phyloP scores from a whole-genome alignment of 2,113 vertebrate genomes.

The Sprattus sprattus region DNA sequence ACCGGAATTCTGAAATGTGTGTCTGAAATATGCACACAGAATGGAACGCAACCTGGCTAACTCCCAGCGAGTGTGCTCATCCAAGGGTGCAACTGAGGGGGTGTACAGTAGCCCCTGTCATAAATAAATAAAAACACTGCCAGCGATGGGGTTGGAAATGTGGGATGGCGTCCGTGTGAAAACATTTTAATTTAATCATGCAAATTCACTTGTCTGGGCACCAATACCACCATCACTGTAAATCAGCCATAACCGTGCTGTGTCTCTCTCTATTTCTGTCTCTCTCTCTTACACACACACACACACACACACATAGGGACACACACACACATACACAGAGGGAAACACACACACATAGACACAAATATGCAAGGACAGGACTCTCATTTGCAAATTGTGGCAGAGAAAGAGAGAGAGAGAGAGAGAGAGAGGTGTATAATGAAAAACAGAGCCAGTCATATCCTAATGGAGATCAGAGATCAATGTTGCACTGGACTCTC shows the following conservation, averaged over 20 bases:
- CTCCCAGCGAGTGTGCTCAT: neutral
- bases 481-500: neutral
- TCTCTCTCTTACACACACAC: neutral
- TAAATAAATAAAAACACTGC: constrained; percentile 30
- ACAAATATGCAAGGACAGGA: neutral
- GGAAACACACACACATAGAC: neutral
- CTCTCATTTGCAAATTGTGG: neutral
- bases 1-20: neutral
- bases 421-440: neutral
- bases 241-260: neutral
- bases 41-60: neutral
- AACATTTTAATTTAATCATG: constrained; percentile 24
- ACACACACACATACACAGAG: neutral
- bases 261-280: neutral
- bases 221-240: neutral
- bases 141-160: constrained; percentile 41
- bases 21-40: neutral
- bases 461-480: constrained; percentile 10
- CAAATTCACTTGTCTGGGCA: constrained; percentile 50
- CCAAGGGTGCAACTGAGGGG: constrained; percentile 18
- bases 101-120: constrained; percentile 36
- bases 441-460: neutral
- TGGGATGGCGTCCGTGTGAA: constrained; percentile 32
- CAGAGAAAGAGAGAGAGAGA: neutral
- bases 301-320: neutral